These are phyloP conservation scores for Eublepharis macularius DNA, from an alignment of 2,113 vertebrate species.

Conservation along the genomic window DNA sequence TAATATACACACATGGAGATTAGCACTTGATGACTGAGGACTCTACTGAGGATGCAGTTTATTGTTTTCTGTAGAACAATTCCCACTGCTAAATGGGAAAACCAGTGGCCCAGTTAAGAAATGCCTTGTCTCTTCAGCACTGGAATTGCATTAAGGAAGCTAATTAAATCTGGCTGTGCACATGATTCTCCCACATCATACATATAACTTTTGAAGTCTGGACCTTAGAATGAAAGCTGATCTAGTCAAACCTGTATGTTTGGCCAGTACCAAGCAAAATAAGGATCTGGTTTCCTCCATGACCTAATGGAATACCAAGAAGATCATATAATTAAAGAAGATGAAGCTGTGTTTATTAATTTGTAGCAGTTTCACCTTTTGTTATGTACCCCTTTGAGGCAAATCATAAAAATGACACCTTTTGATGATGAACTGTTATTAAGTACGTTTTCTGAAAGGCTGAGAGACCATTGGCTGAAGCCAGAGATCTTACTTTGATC, in stretches of 20 bases:
- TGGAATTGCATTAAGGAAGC: neutral
- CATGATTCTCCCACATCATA: neutral
- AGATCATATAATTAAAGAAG: neutral
- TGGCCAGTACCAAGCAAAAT: neutral
- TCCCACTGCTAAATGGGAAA: neutral
- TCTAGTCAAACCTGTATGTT: neutral
- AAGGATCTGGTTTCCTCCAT: too few species aligned
- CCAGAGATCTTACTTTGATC: neutral
- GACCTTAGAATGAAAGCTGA: neutral
- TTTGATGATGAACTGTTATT: neutral
- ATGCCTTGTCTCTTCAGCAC: neutral
- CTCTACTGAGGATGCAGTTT: neutral
- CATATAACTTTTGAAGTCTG: neutral
- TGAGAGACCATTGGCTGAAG: neutral
- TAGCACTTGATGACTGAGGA: too few species aligned
- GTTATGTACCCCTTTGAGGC: neutral
- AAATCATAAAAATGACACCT: neutral
- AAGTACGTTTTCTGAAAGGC: neutral
- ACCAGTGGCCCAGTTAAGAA: neutral
- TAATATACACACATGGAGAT: neutral
- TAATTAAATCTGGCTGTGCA: neutral
- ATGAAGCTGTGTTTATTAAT: too few species aligned
- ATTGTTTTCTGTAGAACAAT: neutral
- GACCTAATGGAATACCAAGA: neutral
- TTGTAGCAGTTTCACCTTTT: neutral